Base-by-base conservation (phyloP, 2,888 invertebrate species). In the Prenolepis imparis region DNA sequence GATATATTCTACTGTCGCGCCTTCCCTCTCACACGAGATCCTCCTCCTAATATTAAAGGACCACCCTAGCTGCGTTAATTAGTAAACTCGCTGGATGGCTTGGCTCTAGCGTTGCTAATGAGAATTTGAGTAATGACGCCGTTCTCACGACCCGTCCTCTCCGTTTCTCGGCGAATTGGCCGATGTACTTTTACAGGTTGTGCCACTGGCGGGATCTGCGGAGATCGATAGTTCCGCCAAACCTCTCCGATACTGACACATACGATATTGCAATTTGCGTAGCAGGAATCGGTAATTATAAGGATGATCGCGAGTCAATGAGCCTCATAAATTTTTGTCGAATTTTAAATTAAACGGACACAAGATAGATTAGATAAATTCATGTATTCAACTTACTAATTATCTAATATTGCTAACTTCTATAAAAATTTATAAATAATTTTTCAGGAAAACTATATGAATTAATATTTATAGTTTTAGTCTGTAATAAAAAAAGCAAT, bases 71-170 rank as follows among this genome's bases (percentile, higher is more conserved):
- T 87, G 90, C 91, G 93, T 92, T 93, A 93, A 93, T 93, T 93
- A 93, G 92, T 92, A 92, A 93, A 93, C 92, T 92, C 92, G 89
- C 89, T 87, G 91, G 92, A 89, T 89, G 91, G 90, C 92, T 90
- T 87, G 87, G 89, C 89, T 90, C 91, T 88, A 89, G 90, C 89
- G 90, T 90, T 89, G 92, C 91, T 93, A 93, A 93, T 93, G 93
- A 93, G 92, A 92, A 92, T 93, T 93, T 93, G 93, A 93, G 92
- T 93, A 93, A 93, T 93, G 93, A 93, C 92, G 90, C 86, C 83
- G 85, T 85, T 89, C 90, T 89, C 89, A 89, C 88, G 90, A 88
- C 84, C 85, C 87, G 89, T 91, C 90, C 91, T 87, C 88, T 77
- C 72, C 74, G 80, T 84, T 87, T 86, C 85, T 87, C 84, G 80